These are phyloP conservation scores for Oryzias woworae DNA, from an alignment of 2,113 vertebrate genomes.

Conservation along the genomic window DNA sequence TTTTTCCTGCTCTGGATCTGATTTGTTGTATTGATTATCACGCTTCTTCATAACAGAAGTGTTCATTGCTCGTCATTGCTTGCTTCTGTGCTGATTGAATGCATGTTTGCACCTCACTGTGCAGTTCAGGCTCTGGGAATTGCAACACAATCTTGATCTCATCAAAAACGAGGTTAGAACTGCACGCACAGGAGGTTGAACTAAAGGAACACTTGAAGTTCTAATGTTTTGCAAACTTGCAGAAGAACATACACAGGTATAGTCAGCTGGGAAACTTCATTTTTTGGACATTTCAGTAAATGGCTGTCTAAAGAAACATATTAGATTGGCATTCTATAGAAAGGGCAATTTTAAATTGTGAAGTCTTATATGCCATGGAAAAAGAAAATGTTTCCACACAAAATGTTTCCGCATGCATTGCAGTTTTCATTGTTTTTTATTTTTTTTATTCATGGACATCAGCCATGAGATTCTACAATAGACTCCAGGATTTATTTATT, in stretches of 20 bases:
- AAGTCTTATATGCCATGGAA: constrained; percentile 45
- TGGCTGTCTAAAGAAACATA: too few relatives aligned
- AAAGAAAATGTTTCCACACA: constrained; percentile 52
- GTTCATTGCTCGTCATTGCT: constrained; percentile 35
- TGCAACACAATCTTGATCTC: neutral
- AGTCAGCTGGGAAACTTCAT: too few relatives aligned
- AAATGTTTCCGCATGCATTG: constrained; percentile 45
- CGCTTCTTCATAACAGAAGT: constrained; percentile 35
- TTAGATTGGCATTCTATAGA: too few relatives aligned
- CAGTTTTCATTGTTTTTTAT: constrained; percentile 57
- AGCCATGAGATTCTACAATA: constrained; percentile 56
- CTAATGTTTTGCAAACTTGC: too few relatives aligned
- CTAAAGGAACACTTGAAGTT: too few relatives aligned
- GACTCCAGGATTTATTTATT: constrained; percentile 67
- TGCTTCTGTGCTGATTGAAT: constrained; percentile 27
- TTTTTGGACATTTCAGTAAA: too few relatives aligned
- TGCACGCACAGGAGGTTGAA: too few relatives aligned
- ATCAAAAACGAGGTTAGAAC: too few relatives aligned
- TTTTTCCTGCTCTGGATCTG: constrained; percentile 37
- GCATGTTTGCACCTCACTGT: neutral
- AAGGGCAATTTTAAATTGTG: constrained; percentile 44
- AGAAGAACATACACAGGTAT: too few relatives aligned
- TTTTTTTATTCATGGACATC: constrained; percentile 34
- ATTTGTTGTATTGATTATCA: constrained; percentile 50
- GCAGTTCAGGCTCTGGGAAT: neutral